These are phyloP conservation scores for Piscicola geometra DNA, from an alignment of 2,888 invertebrate genomes.

Conservation along the genomic window DNA sequence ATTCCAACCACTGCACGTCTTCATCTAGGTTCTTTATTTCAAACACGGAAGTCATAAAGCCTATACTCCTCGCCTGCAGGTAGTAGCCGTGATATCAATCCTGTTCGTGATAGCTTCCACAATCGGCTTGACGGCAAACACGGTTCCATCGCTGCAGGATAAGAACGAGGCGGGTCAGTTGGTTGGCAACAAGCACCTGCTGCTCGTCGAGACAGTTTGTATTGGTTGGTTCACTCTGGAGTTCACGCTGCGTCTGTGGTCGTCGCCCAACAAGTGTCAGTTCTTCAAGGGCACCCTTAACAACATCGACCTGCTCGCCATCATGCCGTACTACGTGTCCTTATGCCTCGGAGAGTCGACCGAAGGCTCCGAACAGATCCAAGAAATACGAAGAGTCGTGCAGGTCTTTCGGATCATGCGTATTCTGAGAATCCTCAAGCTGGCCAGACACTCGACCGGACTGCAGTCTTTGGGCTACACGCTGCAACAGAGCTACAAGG, in stretches of 20 bases:
- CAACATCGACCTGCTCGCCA: slow-evolving; percentile 95
- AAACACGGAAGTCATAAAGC: too few relatives aligned
- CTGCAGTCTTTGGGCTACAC: slow-evolving; percentile 96
- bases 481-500: slow-evolving; percentile 73
- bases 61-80: slow-evolving; percentile 50
- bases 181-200: slow-evolving; percentile 62
- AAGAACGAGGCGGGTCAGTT: slow-evolving; percentile 67
- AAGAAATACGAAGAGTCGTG: slow-evolving; percentile 94
- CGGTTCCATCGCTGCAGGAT: slow-evolving; percentile 89
- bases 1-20: too few relatives aligned
- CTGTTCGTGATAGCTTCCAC: slow-evolving; percentile 99
- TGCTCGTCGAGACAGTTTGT: slow-evolving; percentile 96
- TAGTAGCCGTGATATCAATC: slow-evolving; percentile 93
- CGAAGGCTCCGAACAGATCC: slow-evolving; percentile 62
- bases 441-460: slow-evolving; percentile 92
- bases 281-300: slow-evolving; percentile 98
- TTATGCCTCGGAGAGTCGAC: slow-evolving; percentile 93
- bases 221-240: slow-evolving; percentile 99
- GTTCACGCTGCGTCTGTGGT: slow-evolving; percentile 91
- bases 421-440: slow-evolving; percentile 68
- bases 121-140: slow-evolving; percentile 97
- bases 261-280: slow-evolving; percentile 98
- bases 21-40: too few relatives aligned
- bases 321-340: slow-evolving; percentile 96
- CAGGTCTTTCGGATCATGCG: slow-evolving; percentile 61